Evolutionary conservation across 1,140 invertebrate species (phyloP).

Genomic region (Aleiodes sp.): DNA sequence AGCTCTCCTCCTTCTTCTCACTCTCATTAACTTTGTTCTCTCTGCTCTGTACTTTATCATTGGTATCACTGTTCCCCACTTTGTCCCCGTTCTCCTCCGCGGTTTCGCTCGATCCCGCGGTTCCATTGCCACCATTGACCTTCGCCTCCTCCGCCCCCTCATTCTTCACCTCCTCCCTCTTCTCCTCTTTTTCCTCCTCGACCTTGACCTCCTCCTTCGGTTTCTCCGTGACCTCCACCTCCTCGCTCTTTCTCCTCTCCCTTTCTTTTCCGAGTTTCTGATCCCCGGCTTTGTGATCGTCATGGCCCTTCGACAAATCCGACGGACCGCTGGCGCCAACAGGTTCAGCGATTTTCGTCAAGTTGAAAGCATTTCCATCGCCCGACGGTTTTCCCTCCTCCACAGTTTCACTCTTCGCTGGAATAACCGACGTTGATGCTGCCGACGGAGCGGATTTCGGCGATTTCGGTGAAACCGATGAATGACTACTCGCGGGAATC

Average conservation of each 20-base stretch:
- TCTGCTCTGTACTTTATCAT: conserved; percentile 28
- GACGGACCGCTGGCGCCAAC: background rate
- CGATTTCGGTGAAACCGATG: conserved; percentile 50
- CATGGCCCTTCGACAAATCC: background rate
- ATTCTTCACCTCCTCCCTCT: background rate
- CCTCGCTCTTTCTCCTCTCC: conserved; percentile 8
- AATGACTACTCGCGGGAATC: conserved; percentile 57
- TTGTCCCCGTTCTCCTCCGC: too few species aligned
- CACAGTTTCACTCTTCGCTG: conserved; percentile 37
- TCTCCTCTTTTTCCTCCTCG: conserved; percentile 12
- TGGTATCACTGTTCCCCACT: conserved; percentile 6
- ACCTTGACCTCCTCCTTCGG: background rate
- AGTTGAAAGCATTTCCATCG: conserved; percentile 15
- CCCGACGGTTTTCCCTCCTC: background rate
- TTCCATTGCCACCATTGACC: background rate
- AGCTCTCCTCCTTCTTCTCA: conserved; percentile 33
- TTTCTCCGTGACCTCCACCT: background rate
- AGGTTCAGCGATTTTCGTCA: background rate
- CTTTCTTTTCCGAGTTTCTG: background rate
- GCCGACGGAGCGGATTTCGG: conserved; percentile 46
- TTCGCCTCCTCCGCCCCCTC: conserved; percentile 1
- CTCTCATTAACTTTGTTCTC: conserved; percentile 26
- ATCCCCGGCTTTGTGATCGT: background rate
- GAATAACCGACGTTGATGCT: conserved; percentile 25
- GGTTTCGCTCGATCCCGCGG: background rate